These are phyloP conservation scores for Trachelus iudaicus DNA, from an alignment of 2,888 invertebrate species.

Conservation along the genomic window DNA sequence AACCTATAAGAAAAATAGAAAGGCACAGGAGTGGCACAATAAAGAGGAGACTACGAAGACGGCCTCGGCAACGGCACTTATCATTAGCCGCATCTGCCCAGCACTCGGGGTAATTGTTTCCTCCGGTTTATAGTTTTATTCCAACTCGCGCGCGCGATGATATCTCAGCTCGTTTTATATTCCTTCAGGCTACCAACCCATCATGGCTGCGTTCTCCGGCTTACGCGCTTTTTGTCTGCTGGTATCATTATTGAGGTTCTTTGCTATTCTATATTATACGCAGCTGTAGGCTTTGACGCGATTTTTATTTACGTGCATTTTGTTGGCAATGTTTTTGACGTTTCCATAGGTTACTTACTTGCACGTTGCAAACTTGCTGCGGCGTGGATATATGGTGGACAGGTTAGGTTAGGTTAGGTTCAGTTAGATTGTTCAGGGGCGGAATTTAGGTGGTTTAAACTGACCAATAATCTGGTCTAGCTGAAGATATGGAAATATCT, in stretches of 20 bases:
- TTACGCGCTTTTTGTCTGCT: constrained; percentile 5
- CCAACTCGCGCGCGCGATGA: constrained; percentile 57
- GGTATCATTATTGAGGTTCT: neutral
- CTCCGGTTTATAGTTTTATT: constrained; percentile 65
- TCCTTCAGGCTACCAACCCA: constrained; percentile 52
- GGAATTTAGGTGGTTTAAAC: constrained; percentile 35
- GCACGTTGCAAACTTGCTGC: neutral
- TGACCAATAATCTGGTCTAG: constrained; percentile 53
- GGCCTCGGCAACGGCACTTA: constrained; percentile 48
- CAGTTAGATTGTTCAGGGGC: constrained; percentile 32
- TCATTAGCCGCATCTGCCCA: constrained; percentile 62
- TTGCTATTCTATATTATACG: neutral
- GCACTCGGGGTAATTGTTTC: constrained; percentile 63
- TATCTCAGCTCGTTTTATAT: constrained; percentile 60
- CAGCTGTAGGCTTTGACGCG: neutral
- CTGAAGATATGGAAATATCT: constrained; percentile 60
- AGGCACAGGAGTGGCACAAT: neutral
- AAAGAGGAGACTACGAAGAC: neutral
- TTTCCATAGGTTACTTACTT: neutral
- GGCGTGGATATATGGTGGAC: neutral
- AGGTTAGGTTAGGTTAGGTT: neutral
- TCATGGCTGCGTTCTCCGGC: constrained; percentile 40
- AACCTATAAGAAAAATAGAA: neutral
- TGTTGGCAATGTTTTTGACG: constrained; percentile 7
- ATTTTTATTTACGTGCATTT: constrained; percentile 26